phyloP scores from a whole-genome alignment of 2,797 vertebrate genomes.

The Cossypha dichroa region DNA sequence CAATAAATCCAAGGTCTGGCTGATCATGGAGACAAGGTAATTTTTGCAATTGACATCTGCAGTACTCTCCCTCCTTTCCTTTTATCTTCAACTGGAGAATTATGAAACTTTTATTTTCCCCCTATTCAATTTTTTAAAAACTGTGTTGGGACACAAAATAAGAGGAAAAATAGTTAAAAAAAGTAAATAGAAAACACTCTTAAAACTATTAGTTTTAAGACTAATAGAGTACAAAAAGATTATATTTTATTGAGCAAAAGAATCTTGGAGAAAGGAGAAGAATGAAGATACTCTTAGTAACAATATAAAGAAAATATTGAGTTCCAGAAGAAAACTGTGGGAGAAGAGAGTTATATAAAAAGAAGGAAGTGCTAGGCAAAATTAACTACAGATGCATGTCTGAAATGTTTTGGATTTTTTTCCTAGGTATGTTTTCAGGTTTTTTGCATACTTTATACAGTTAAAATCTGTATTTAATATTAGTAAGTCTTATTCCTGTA shows the following conservation, averaged over 20 bases:
- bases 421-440: neutral
- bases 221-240: neutral
- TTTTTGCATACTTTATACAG: neutral
- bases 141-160: neutral
- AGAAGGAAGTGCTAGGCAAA: neutral
- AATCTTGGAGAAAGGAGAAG: neutral
- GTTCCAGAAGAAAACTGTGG: neutral
- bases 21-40: conserved; percentile 13
- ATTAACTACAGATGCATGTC: neutral
- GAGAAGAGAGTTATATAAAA: neutral
- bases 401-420: neutral
- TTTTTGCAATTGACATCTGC: conserved; percentile 17
- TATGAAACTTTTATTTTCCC: neutral
- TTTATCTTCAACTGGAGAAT: neutral
- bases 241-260: neutral
- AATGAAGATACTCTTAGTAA: neutral
- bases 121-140: neutral
- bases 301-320: neutral
- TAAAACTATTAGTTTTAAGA: neutral
- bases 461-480: neutral
- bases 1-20: conserved; percentile 37
- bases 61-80: neutral
- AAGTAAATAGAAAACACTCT: neutral
- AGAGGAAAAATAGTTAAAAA: neutral
- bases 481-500: neutral